Conservation (phyloP, 2,113 vertebrate genomes). For the Tapirus terrestris region DNA sequence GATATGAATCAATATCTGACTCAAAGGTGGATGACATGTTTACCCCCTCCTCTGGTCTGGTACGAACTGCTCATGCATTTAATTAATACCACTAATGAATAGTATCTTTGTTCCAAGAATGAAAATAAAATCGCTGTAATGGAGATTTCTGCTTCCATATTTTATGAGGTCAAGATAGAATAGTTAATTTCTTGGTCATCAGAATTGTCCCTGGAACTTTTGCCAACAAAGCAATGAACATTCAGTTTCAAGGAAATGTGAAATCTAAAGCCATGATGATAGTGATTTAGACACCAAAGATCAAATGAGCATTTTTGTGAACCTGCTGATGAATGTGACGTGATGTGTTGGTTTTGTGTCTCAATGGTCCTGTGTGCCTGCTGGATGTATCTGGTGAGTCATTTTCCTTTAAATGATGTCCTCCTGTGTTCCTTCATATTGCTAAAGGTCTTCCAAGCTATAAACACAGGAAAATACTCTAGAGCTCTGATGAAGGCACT, state of each 20-base stretch:
- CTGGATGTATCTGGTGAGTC: slow-evolving; percentile 71
- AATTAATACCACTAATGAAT: neutral
- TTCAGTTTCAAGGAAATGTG: slow-evolving; percentile 65
- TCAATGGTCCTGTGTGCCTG: slow-evolving; percentile 53
- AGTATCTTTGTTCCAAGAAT: slow-evolving; percentile 7
- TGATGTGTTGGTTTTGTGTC: slow-evolving; percentile 68
- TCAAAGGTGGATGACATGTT: neutral
- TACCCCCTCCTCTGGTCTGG: too few species aligned
- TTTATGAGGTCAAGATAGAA: neutral
- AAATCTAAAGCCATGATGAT: neutral
- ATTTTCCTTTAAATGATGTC: slow-evolving; percentile 72
- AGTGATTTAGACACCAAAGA: neutral
- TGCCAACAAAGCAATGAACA: neutral
- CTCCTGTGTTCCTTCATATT: slow-evolving; percentile 24
- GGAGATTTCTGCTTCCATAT: neutral
- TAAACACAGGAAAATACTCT: slow-evolving; percentile 6
- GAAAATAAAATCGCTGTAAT: neutral
- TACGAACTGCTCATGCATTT: neutral
- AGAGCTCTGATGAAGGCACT: neutral
- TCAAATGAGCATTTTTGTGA: slow-evolving; percentile 67
- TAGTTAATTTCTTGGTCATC: slow-evolving; percentile 27
- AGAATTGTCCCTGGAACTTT: slow-evolving; percentile 43
- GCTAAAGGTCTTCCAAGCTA: neutral
- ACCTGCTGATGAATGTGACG: slow-evolving; percentile 52
- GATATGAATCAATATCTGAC: neutral